phyloP scores from a whole-genome alignment of 2,113 vertebrate genomes.

The Oophaga pumilio region DNA sequence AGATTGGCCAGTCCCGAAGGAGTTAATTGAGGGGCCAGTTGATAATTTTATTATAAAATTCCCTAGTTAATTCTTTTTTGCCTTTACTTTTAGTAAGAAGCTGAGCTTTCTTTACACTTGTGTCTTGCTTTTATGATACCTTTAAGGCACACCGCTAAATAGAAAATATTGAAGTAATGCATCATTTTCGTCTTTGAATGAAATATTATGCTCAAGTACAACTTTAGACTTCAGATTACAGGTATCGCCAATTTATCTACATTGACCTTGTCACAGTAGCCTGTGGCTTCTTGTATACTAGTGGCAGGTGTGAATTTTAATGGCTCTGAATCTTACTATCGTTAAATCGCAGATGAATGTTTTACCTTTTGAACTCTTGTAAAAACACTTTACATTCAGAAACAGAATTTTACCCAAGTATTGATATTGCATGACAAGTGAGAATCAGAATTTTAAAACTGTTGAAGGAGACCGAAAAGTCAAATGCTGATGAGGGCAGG shows the following conservation, averaged over 20 bases:
- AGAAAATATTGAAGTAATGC: no score
- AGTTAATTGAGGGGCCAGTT: no score
- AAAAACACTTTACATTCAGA: conserved; percentile 2
- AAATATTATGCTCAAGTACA: neutral
- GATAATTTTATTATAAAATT: no score
- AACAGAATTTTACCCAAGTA: neutral
- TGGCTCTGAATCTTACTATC: neutral
- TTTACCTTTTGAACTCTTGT: neutral
- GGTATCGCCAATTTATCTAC: neutral
- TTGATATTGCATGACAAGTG: conserved; percentile 5
- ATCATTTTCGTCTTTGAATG: neutral
- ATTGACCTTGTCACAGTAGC: neutral
- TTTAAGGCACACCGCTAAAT: no score
- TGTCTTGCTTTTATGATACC: no score
- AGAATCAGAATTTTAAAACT: neutral
- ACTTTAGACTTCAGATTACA: neutral
- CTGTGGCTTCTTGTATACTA: neutral
- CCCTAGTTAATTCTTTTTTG: no score
- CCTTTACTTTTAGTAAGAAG: no score
- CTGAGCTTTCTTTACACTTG: no score
- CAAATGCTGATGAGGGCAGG: conserved; percentile 25
- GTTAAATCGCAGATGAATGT: neutral
- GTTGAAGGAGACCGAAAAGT: conserved; percentile 41
- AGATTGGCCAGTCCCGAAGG: no score
- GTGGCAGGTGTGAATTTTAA: neutral